phyloP scores from a whole-genome alignment of 2,113 vertebrate genomes.

The Saguinus midas region DNA sequence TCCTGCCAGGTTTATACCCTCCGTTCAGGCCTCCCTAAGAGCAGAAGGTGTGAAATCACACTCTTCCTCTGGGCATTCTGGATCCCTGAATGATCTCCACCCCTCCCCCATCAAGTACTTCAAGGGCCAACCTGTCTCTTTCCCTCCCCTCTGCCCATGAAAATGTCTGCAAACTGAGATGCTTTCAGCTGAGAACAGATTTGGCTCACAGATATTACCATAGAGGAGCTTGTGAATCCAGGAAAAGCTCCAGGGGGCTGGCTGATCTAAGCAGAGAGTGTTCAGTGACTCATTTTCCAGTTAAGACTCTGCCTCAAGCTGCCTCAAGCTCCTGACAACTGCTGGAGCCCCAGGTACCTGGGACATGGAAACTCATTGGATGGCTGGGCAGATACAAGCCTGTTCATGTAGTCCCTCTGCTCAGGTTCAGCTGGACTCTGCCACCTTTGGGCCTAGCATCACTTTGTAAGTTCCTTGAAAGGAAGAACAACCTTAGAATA shows the following conservation, averaged over 20 bases:
- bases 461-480: background rate
- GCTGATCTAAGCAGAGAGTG: background rate
- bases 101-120: background rate
- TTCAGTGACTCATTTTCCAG: background rate
- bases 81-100: background rate
- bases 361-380: background rate
- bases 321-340: background rate
- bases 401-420: background rate
- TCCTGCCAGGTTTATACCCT: background rate
- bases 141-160: background rate
- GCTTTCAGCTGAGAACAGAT: background rate
- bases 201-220: background rate
- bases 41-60: background rate
- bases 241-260: background rate
- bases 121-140: background rate
- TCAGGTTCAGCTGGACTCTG: background rate
- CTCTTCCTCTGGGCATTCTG: background rate
- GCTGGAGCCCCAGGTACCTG: background rate
- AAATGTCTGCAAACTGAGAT: background rate
- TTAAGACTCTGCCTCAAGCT: background rate
- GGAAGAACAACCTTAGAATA: background rate
- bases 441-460: background rate
- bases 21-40: background rate
- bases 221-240: background rate
- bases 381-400: background rate